phyloP scores from a whole-genome alignment of 2,797 vertebrate species.

The Anisognathus igniventris region DNA sequence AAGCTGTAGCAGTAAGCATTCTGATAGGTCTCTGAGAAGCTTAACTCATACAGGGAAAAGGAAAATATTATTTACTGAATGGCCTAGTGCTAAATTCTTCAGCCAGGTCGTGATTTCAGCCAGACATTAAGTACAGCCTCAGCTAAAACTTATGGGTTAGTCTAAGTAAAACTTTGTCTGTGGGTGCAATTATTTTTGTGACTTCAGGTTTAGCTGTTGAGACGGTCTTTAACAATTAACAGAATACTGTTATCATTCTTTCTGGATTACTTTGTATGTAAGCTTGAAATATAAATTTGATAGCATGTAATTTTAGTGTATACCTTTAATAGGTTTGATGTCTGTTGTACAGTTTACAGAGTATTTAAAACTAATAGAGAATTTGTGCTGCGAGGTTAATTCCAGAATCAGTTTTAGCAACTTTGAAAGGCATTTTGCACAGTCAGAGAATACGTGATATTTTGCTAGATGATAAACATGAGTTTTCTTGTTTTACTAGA shows the following conservation, averaged over 20 bases:
- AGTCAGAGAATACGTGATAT: background rate
- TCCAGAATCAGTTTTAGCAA: background rate
- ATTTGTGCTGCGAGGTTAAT: background rate
- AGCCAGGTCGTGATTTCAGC: background rate
- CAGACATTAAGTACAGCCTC: background rate
- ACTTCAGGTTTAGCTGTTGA: background rate
- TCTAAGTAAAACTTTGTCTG: background rate
- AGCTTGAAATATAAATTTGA: background rate
- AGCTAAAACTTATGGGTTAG: background rate
- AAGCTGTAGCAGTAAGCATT: slow-evolving; percentile 22
- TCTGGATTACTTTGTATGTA: background rate
- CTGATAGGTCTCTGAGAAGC: background rate
- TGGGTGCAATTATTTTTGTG: background rate
- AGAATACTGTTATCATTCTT: background rate
- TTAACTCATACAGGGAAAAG: background rate
- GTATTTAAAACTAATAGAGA: background rate
- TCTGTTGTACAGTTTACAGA: background rate
- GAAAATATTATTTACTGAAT: background rate
- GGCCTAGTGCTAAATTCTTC: background rate
- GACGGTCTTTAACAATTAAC: background rate
- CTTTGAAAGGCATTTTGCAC: background rate
- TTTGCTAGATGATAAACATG: background rate
- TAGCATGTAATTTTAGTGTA: background rate
- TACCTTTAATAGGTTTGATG: background rate
- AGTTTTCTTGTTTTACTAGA: background rate